Base-by-base conservation (phyloP, 1,140 invertebrate genomes). In the Ostrea denselamellosa region DNA sequence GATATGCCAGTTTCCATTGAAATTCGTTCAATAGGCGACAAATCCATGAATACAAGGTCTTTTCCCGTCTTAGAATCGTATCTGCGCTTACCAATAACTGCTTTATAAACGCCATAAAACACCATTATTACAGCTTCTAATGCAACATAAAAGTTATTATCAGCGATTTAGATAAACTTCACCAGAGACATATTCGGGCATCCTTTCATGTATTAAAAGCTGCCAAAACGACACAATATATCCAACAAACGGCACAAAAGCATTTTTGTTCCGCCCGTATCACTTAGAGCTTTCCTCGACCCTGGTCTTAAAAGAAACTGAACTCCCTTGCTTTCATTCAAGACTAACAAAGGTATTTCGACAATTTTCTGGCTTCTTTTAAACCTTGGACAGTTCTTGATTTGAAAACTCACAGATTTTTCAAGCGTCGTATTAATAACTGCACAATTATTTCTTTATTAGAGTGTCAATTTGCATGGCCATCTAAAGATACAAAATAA, bases 101-200 rank as follows among this genome's bases (percentile, higher is more conserved):
- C 68, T 77, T 77, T 77, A 25, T 77, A 28, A 28, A 9, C 22
- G 68, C 25, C 68, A 77, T 77, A 77, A 77, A 77, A 77, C 68
- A 77, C 68, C 12, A 77, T 77, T 77, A 77, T 77, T 77, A 77
- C 68, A 77, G 25, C 5, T 77, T 77, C 68, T 77, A 77, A 77
- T 77, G 68, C 68, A 77, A 77, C 68, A 77, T 77, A 77, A 77
- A 77, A 77, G 68, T 77, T 77, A 77, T 77, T 77, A 77, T 77
- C 68, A 77, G 68, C 22, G 68, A 77, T 77, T 77, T 77, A 77
- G 68, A 77, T 77, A 77, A 77, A 22, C 68, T 77, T 25, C 68
- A 25, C 12, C 25, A 77, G 68, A 17, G 56, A 34, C 68, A 77
- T 77, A 34, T 77, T 77, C 28, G 25, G 68, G 25, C 68, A 77